phyloP scores from a whole-genome alignment of 1,140 invertebrate genomes.

The Musca domestica region DNA sequence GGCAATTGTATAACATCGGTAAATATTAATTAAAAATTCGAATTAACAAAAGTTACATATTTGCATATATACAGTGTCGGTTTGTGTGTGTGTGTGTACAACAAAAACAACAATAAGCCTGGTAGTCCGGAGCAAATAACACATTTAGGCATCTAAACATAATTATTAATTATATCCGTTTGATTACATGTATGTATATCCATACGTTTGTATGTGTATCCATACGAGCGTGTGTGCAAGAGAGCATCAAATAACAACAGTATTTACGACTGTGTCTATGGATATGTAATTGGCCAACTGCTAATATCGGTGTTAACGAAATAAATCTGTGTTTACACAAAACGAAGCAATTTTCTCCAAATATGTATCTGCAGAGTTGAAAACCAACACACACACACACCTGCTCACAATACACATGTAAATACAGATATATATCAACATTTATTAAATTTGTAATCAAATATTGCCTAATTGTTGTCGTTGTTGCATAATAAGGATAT shows the following conservation, averaged over 20 bases:
- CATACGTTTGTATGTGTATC: neutral
- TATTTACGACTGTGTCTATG: neutral
- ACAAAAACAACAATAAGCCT: too few species aligned
- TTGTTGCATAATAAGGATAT: too few species aligned
- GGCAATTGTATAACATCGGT: neutral
- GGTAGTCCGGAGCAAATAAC: too few species aligned
- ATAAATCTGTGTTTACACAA: constrained; percentile 20
- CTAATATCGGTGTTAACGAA: constrained; percentile 19
- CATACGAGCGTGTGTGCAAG: neutral
- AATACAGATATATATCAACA: too few species aligned
- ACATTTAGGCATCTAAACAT: neutral
- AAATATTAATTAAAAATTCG: constrained; percentile 18
- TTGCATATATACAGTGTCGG: neutral
- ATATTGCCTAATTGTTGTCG: too few species aligned
- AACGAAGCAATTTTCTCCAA: neutral
- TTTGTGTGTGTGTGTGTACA: too few species aligned
- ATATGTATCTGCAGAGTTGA: too few species aligned
- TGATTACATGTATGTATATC: neutral
- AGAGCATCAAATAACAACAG: neutral
- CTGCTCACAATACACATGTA: too few species aligned
- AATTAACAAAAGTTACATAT: constrained; percentile 9
- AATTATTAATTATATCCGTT: constrained; percentile 10
- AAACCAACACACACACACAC: too few species aligned
- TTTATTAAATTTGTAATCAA: too few species aligned
- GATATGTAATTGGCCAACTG: neutral